Percentiles rank a stretch among this genome's conserved stretches.
These are phyloP conservation scores for Semnornis frantzii DNA, from an alignment of 2,113 vertebrate genomes.

Conservation along the genomic window DNA sequence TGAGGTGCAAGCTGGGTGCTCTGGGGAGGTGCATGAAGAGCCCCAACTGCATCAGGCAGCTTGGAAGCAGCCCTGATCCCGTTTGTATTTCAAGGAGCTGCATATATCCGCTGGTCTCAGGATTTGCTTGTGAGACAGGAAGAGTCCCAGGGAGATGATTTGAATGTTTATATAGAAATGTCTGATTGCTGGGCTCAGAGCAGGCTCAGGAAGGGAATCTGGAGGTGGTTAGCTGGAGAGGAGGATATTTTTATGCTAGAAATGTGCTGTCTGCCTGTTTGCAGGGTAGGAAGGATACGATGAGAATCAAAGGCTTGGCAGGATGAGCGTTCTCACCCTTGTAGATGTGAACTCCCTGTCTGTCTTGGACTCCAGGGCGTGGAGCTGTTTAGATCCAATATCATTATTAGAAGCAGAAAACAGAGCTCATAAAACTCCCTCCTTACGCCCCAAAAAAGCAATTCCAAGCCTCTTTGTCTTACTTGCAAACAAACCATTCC, in stretches of 20 bases:
- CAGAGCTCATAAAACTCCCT: conserved; percentile 33
- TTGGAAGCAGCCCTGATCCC: neutral
- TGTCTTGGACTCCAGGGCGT: neutral
- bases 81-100: neutral
- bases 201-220: conserved; percentile 39
- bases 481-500: neutral
- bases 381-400: conserved; percentile 8
- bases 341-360: conserved; percentile 21
- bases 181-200: conserved; percentile 8
- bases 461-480: neutral
- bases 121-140: conserved; percentile 26
- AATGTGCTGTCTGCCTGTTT: conserved; percentile 52
- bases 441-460: conserved; percentile 9
- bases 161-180: conserved; percentile 28
- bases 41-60: accelerated
- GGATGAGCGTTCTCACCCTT: neutral
- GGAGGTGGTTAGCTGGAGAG: conserved; percentile 50
- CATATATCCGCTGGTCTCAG: neutral
- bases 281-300: conserved; percentile 27
- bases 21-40: neutral
- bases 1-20: neutral
- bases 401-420: conserved; percentile 55
- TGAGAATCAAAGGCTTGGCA: conserved; percentile 58
- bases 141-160: neutral
- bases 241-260: conserved; percentile 40